Evolutionary conservation across 2,113 vertebrate genomes (phyloP).

Genomic region (Thermophis baileyi): DNA sequence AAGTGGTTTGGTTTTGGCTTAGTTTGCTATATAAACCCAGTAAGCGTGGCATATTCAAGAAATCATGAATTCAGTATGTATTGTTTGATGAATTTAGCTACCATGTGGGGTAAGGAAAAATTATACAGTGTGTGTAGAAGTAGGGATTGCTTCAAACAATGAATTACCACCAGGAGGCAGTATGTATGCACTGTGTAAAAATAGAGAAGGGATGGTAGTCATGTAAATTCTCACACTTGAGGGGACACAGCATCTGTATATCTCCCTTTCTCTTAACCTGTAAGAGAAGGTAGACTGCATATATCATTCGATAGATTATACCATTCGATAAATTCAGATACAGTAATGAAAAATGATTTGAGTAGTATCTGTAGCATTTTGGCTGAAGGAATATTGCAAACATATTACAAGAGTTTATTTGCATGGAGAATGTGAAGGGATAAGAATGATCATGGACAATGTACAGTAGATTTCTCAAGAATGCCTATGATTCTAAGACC

Average conservation of each 20-base stretch:
- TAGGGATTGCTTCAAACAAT: background rate
- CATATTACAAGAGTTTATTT: background rate
- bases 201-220: background rate
- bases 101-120: background rate
- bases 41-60: background rate
- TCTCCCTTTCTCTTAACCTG: background rate
- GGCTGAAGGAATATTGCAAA: background rate
- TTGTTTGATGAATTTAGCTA: background rate
- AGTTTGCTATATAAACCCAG: background rate
- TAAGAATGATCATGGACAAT: background rate
- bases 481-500: background rate
- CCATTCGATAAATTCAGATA: background rate
- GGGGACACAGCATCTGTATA: background rate
- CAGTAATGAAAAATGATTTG: background rate
- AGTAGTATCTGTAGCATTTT: background rate
- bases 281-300: background rate
- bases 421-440: background rate
- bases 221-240: background rate
- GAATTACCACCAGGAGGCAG: background rate
- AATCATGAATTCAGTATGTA: background rate
- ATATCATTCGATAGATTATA: background rate
- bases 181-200: background rate
- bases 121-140: background rate
- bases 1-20: background rate
- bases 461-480: background rate